Base-by-base conservation (phyloP, 2,113 vertebrate genomes). In the Labeo catla region DNA sequence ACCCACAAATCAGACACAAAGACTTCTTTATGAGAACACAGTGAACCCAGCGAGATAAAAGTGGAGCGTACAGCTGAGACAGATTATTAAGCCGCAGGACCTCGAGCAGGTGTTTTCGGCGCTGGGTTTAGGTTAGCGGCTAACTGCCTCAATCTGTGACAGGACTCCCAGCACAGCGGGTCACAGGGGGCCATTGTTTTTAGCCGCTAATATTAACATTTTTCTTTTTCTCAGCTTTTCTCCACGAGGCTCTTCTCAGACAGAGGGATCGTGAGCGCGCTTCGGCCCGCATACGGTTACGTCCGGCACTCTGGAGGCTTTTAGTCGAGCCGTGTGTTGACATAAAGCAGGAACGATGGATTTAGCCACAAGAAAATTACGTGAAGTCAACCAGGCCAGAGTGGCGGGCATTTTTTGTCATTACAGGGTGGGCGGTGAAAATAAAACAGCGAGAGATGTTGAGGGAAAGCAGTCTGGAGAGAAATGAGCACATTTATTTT, bases 51-150 rank as follows among this genome's bases (percentile, higher is more conserved):
- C 9, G 76, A 89, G 88, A 90, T 91, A 11, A 89, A 90, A 89
- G 88, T 61, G 6, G 6, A 21, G 63, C 2, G 43, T 34, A 66
- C 89, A 90, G 85, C 88, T 89, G 89, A 89, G 89, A 72, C 54
- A 52, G 81, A 84, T 90, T 87, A 88, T 61, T 59, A 73, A 86
- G 74, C 89, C 12, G 16, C 88, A 12, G 89, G 87, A 88, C 82
- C 85, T 89, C 70, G 72, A 87, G 87, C 90, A 91, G 87, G 89
- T 91, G 89, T 88, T 84, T 86, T 78, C 65, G 11, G 63, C 65
- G 6, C 21, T 79, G 72, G 76, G 72, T 79, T 82, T 28, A 81
- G 45, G 68, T 84, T 80, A 81, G 59, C 72, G 61, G 52, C 61
- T 59, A 57, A 86, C 74, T 68, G 57, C 45, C 70, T 87, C 84